These are phyloP conservation scores for Trissolcus brochymenae DNA, from an alignment of 2,888 invertebrate genomes.

Conservation along the genomic window DNA sequence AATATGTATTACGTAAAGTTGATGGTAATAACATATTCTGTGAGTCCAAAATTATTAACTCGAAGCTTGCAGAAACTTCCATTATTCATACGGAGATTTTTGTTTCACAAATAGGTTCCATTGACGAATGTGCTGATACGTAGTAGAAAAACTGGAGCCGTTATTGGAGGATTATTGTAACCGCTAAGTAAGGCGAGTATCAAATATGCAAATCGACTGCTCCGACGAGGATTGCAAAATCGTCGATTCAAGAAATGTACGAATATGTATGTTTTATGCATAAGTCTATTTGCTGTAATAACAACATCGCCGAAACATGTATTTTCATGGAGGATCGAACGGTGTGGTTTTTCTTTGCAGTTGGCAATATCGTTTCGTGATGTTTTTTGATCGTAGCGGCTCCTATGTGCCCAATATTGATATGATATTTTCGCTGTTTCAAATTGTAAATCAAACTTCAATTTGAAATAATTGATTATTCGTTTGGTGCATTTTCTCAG, in stretches of 20 bases:
- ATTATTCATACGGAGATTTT: slow-evolving; percentile 38
- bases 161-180: not conserved
- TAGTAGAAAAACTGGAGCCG: not conserved
- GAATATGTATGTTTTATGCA: slow-evolving; percentile 45
- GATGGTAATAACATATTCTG: slow-evolving; percentile 27
- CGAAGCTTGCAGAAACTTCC: slow-evolving; percentile 30
- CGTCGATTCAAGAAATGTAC: slow-evolving; percentile 29
- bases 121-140: too few relatives aligned
- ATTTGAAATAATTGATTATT: slow-evolving; percentile 37
- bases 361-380: not conserved
- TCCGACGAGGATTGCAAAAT: slow-evolving; percentile 25
- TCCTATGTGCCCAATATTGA: too few relatives aligned
- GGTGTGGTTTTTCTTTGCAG: slow-evolving; percentile 1
- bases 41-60: slow-evolving; percentile 43
- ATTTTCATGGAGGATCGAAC: slow-evolving; percentile 11
- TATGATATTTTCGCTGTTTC: not conserved
- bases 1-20: slow-evolving; percentile 45
- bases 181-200: slow-evolving; percentile 20
- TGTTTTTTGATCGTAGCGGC: slow-evolving; percentile 1
- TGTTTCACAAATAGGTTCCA: slow-evolving; percentile 9
- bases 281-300: slow-evolving; percentile 38
- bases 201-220: slow-evolving; percentile 32
- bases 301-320: slow-evolving; percentile 11
- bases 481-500: slow-evolving; percentile 13
- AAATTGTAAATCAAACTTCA: slow-evolving; percentile 25